phyloP scores from a whole-genome alignment of 2,888 invertebrate species.

The Frankliniella intonsa region DNA sequence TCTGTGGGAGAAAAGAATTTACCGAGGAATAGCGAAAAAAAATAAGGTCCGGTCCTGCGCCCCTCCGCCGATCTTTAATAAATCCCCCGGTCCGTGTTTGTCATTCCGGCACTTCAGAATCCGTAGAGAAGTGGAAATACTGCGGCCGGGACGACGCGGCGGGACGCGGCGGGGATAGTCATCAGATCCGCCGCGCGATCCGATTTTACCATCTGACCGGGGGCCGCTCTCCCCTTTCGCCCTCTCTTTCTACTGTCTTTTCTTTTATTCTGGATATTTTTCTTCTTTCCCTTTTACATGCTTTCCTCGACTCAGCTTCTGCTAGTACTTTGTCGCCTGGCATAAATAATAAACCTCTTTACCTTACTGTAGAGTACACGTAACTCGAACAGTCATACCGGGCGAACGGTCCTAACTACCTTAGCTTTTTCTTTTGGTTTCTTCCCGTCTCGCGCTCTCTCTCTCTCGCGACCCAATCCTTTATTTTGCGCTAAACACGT shows the following conservation, averaged over 20 bases:
- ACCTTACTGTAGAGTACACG: too few relatives aligned
- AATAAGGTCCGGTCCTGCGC: too few relatives aligned
- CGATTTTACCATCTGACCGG: slow-evolving; percentile 3
- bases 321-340: too few relatives aligned
- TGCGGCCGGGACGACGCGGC: not conserved
- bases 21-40: too few relatives aligned
- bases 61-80: too few relatives aligned
- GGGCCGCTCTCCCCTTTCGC: not conserved
- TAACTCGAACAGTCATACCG: too few relatives aligned
- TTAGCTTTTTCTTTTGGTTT: too few relatives aligned
- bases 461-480: not conserved
- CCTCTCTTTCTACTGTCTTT: not conserved
- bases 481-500: slow-evolving; percentile 20
- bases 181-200: not conserved
- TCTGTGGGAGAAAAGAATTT: too few relatives aligned
- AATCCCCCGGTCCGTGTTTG: not conserved
- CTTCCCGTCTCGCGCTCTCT: not conserved
- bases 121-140: slow-evolving; percentile 2
- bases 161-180: not conserved
- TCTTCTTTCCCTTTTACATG: not conserved
- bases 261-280: not conserved
- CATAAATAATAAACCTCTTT: too few relatives aligned
- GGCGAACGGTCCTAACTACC: too few relatives aligned
- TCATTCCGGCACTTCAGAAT: not conserved
- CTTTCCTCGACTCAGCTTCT: not conserved